A percentile compares a stretch with the other conserved stretches of the same genome.
These are phyloP conservation scores for Saccostrea echinata DNA, from an alignment of 1,140 invertebrate genomes.

Conservation along the genomic window DNA sequence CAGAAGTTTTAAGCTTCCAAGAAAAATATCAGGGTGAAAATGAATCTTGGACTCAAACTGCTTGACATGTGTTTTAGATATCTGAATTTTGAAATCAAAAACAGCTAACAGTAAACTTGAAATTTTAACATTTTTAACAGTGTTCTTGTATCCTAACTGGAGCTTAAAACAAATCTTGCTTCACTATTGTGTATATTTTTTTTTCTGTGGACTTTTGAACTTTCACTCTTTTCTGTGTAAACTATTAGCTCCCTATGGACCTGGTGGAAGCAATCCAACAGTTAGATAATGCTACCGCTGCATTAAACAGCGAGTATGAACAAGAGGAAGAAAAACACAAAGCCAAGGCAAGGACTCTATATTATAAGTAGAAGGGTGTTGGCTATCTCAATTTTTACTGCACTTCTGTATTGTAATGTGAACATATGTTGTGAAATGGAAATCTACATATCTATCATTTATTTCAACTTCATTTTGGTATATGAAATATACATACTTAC, in stretches of 20 bases:
- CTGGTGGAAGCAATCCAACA: slow-evolving; percentile 73
- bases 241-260: slow-evolving; percentile 60
- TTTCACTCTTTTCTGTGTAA: slow-evolving; percentile 46
- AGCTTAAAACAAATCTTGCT: slow-evolving; percentile 32
- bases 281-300: slow-evolving; percentile 74
- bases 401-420: slow-evolving; percentile 36
- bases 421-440: slow-evolving; percentile 11
- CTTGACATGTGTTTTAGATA: neutral
- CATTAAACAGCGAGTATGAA: slow-evolving; percentile 70
- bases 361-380: slow-evolving; percentile 30
- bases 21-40: neutral
- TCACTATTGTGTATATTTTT: slow-evolving; percentile 23
- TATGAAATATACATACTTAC: neutral
- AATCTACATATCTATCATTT: neutral
- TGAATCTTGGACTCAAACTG: neutral
- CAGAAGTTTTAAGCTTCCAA: slow-evolving; percentile 16
- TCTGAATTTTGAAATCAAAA: neutral
- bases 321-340: slow-evolving; percentile 43
- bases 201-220: slow-evolving; percentile 5
- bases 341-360: slow-evolving; percentile 34
- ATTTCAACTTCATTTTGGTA: neutral
- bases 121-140: neutral
- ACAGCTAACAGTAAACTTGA: neutral
- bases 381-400: slow-evolving; percentile 5
- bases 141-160: neutral